Base-by-base conservation (phyloP, 2,888 invertebrate species). In the Camponotus fellah region DNA sequence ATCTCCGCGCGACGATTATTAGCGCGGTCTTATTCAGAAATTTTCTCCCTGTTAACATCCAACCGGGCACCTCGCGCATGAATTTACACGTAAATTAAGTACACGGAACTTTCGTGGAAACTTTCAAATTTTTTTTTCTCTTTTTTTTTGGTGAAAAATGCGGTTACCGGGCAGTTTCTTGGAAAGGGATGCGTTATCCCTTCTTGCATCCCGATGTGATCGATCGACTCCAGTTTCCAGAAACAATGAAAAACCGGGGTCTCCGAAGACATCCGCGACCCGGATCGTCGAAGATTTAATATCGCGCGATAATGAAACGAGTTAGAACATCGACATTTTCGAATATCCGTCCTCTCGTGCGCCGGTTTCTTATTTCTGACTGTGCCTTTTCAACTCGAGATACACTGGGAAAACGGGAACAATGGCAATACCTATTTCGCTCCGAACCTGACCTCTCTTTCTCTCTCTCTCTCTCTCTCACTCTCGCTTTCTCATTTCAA, bases 371-470 rank as follows among this genome's bases (percentile, higher is more conserved):
- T 56, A 58, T 53, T 56, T 56, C 40, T 32, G 12, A 26, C 40
- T 66, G 34, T 56, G 40, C 56, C 40, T 66, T 40, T 40, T 56
- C 82, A 66, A 65, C 4, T 62, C 77, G 82, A 26, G 26, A 89
- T 85, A 82, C 71, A 65, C 64, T 60, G 79, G 72, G 74, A 49
- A 82, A 89, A 83, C 83, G 74, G 65, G 56, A 69, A 82, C 53
- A 75, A 34, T 60, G 60, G 56, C 14, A 32, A 75, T 77, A 62
- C 68, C 76, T 77, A 56, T 65, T 46, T 71, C 79, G 69, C 1
- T n/a, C 17, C 37, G 46, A 34, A 82, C 5, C 21, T 37, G 64
- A 76, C 75, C 21, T 21, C 60, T 17, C 56, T 17, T 37, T 8
- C 46, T 56, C 34, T 46, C 56, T n/a, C 37, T 8, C 46, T 56